phyloP scores from a whole-genome alignment of 2,888 invertebrate genomes.

The Drosophila paranaensis region DNA sequence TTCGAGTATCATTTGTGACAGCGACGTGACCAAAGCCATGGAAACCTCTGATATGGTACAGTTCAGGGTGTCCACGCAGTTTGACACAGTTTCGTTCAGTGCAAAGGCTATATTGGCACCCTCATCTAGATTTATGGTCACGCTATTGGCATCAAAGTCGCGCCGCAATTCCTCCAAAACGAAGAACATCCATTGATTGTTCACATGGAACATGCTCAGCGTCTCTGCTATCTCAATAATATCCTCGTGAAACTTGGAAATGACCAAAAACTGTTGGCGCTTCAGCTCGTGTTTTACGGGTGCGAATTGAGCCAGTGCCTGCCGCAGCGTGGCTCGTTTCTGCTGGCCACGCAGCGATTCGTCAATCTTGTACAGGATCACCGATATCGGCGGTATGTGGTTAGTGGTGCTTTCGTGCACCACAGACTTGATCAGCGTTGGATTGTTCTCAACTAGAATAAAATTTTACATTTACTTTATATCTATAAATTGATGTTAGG shows the following conservation, averaged over 20 bases:
- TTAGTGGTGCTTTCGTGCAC: conserved; percentile 80
- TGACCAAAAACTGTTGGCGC: conserved; percentile 79
- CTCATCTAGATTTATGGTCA: conserved; percentile 88
- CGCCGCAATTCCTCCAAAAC: conserved; percentile 87
- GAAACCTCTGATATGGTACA: conserved; percentile 90
- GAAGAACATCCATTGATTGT: conserved; percentile 93
- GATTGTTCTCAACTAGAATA: conserved; percentile 70
- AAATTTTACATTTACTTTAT: not conserved
- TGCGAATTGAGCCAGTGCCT: conserved; percentile 71
- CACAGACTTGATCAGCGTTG: conserved; percentile 79
- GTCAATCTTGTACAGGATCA: conserved; percentile 82
- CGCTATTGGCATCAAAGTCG: conserved; percentile 85
- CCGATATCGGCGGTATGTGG: conserved; percentile 80
- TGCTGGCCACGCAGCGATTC: conserved; percentile 74
- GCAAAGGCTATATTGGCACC: conserved; percentile 93
- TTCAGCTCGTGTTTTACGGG: conserved; percentile 51
- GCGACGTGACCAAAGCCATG: conserved; percentile 88
- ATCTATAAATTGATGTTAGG: not conserved
- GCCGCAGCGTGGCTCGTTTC: conserved; percentile 71
- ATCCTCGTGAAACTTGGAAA: conserved; percentile 84
- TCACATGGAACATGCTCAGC: conserved; percentile 88
- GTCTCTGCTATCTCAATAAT: conserved; percentile 89
- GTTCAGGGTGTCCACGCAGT: conserved; percentile 88
- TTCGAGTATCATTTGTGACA: conserved; percentile 89
- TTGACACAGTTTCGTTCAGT: conserved; percentile 88